Evolutionary conservation across 2,888 invertebrate genomes (phyloP).

Genomic region (Sthenelais limicola): DNA sequence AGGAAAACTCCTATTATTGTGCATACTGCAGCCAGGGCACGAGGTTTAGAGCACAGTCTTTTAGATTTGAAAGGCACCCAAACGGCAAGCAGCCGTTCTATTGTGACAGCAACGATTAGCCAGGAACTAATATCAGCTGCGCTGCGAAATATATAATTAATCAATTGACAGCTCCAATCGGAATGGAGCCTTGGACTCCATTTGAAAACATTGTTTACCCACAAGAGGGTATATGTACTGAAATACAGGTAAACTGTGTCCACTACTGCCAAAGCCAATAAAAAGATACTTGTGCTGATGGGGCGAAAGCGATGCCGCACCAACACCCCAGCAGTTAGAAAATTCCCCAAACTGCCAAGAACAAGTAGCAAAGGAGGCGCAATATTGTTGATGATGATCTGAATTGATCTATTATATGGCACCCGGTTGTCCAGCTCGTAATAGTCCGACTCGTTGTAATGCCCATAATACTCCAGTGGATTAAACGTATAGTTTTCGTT

Average conservation of each 20-base stretch:
- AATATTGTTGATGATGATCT: too few species aligned
- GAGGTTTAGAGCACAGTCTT: conserved; percentile 1
- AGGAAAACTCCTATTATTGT: not conserved
- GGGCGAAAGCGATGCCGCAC: conserved; percentile 1
- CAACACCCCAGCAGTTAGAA: conserved; percentile 13
- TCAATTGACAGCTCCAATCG: conserved; percentile 9
- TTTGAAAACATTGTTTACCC: not conserved
- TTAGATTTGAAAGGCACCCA: conserved; percentile 5
- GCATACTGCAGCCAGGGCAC: not conserved
- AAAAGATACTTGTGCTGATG: conserved; percentile 17
- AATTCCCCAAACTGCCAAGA: conserved; percentile 3
- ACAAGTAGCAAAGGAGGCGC: not conserved
- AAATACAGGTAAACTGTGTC: conserved; percentile 22
- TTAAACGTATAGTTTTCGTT: too few species aligned
- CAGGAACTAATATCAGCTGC: conserved; percentile 23
- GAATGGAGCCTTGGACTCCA: conserved; percentile 6
- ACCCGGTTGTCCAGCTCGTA: too few species aligned
- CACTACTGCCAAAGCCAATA: conserved; percentile 7
- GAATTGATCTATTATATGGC: too few species aligned
- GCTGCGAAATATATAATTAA: not conserved
- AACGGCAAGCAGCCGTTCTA: conserved; percentile 21
- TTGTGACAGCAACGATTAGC: conserved; percentile 15
- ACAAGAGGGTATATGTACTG: conserved; percentile 5
- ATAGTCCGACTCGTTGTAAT: too few species aligned
- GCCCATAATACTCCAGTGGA: too few species aligned